Base-by-base conservation (phyloP, 2,113 vertebrate species). In the Lophotis ruficrista region DNA sequence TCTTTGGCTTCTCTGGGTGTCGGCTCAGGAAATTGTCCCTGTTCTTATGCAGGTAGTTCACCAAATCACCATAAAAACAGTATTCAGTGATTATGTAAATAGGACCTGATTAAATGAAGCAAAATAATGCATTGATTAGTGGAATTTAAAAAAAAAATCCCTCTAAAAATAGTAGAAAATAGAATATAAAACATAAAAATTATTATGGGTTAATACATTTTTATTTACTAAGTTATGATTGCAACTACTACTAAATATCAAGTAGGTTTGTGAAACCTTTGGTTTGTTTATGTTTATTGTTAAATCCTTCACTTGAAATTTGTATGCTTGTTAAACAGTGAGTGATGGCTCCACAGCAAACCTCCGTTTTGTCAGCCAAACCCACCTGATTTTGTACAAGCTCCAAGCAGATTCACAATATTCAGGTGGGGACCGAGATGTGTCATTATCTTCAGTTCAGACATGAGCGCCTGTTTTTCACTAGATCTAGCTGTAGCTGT, bases 11-110 rank as follows among this genome's bases (percentile, higher is more conserved):
- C 96, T 99, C 99, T 1, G 98, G 98, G 60, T 98, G 98, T 35
- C 96, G 97, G 95, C 97, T 99, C 79, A 99, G 96, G 97, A 99
- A 99, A 90, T 97, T 99, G 75, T 99, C 99, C 80, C 99, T 98
- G 69, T 99, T 99, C 98, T 99, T 99, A 97, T 99, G 99, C 90
- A 99, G 96, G 94, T 99, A 99, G 98, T 99, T 99, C 94, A 99
- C 99, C 97, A 99, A 97, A 95, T 99, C 99, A 12, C 99, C 99
- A 51, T 99, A 99, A 98, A 99, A 99, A 92, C 99, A 99, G 93
- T 99, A 99, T 97, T 99, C 99, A 2, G 99, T 99, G 96, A 99
- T 99, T 85, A 99, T 99, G 95, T 99, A 99, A 97, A 99, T 99
- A 51, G 99, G 99, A 61, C 99, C 99, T 99, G 96, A 37, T 72